Percentiles rank a stretch among this genome's conserved stretches.
These are phyloP conservation scores for Alloscopus bannaensis DNA, from an alignment of 2,888 invertebrate species.

Conservation along the genomic window DNA sequence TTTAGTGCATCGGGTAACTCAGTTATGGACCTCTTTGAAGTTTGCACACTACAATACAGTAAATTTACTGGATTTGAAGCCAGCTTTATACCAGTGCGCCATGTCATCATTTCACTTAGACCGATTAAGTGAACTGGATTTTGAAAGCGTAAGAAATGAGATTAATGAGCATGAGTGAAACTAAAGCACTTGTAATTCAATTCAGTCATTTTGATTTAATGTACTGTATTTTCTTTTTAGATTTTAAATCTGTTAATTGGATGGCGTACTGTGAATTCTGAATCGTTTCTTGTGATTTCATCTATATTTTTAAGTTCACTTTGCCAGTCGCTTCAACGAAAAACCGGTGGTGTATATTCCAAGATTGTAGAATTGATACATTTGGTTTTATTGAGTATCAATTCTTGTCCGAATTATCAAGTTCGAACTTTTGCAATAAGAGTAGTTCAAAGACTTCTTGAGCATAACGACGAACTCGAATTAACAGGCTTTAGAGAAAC, in stretches of 20 bases:
- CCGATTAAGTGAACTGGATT: neutral
- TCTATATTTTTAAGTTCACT: too few relatives aligned
- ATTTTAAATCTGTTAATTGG: too few relatives aligned
- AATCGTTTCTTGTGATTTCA: too few relatives aligned
- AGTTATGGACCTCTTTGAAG: constrained; percentile 25
- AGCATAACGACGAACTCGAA: constrained; percentile 4
- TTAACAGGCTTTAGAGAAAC: constrained; percentile 3
- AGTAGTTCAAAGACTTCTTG: constrained; percentile 30
- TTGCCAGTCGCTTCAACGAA: too few relatives aligned
- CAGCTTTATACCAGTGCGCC: constrained; percentile 16
- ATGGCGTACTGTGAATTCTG: too few relatives aligned
- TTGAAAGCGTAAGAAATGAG: constrained; percentile 19
- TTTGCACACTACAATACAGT: too few relatives aligned
- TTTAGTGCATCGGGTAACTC: neutral
- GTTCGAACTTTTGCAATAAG: too few relatives aligned
- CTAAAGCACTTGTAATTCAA: neutral
- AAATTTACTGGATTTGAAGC: neutral
- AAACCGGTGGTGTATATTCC: too few relatives aligned
- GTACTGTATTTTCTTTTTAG: too few relatives aligned
- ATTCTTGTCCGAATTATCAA: too few relatives aligned
- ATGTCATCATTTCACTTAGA: neutral
- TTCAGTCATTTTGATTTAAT: neutral
- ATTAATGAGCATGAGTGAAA: neutral
- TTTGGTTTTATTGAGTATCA: too few relatives aligned
- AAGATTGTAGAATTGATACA: too few relatives aligned